These are phyloP conservation scores for Ophion costatus DNA, from an alignment of 2,888 invertebrate genomes.

Conservation along the genomic window DNA sequence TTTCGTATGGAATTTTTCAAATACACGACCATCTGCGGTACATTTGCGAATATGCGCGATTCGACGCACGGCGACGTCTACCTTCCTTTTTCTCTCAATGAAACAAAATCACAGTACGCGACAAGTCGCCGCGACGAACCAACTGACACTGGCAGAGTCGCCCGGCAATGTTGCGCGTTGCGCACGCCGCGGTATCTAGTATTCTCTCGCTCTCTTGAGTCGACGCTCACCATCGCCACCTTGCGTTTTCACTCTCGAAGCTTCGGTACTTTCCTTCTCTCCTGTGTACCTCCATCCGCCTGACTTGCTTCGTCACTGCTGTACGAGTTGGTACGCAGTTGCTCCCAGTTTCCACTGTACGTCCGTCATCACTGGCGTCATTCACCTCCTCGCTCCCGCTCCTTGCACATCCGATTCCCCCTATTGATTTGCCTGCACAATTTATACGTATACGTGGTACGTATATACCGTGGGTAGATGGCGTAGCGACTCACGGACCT, in stretches of 20 bases:
- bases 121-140: constrained; percentile 77
- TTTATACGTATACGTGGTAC: not conserved
- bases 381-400: constrained; percentile 38
- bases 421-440: not conserved
- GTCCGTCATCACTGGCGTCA: constrained; percentile 38
- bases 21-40: not conserved
- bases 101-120: constrained; percentile 65
- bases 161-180: constrained; percentile 76
- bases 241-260: constrained; percentile 43
- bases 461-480: not conserved
- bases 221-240: constrained; percentile 65
- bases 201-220: constrained; percentile 37
- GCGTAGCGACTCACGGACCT: constrained; percentile 9
- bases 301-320: constrained; percentile 1
- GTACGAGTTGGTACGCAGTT: constrained; percentile 31
- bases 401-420: constrained; percentile 7
- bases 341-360: constrained; percentile 13
- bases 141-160: constrained; percentile 78
- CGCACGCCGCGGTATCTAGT: constrained; percentile 82
- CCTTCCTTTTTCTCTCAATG: constrained; percentile 51
- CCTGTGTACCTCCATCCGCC: constrained; percentile 2
- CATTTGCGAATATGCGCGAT: constrained; percentile 34
- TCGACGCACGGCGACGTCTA: constrained; percentile 4
- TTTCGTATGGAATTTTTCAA: no score
- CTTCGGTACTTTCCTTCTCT: constrained; percentile 20